phyloP scores from a whole-genome alignment of 2,113 vertebrate genomes.

The Prionailurus viverrinus region DNA sequence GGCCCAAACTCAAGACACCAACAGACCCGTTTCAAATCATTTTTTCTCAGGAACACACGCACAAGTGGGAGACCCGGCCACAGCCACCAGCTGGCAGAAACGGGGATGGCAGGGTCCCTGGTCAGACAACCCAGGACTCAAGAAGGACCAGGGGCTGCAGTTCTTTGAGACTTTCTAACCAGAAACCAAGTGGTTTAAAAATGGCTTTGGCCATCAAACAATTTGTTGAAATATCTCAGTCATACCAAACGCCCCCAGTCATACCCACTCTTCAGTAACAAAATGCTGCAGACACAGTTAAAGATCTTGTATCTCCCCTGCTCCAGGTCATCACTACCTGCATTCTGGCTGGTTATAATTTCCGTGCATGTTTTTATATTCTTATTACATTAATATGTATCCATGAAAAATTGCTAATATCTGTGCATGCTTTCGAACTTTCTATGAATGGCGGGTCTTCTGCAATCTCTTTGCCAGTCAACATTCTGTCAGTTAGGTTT shows the following conservation, averaged over 20 bases:
- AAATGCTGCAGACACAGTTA: neutral
- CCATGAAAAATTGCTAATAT: neutral
- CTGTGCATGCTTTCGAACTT: neutral
- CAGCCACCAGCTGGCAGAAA: neutral
- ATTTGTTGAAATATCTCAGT: neutral
- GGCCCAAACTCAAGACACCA: neutral
- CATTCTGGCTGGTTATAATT: neutral
- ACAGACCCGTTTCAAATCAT: neutral
- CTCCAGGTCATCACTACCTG: neutral
- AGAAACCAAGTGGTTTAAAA: neutral
- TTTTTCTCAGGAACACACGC: neutral
- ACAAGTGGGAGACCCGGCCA: rapidly evolving
- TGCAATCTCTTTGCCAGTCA: neutral
- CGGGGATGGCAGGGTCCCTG: rapidly evolving
- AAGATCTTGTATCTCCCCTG: neutral
- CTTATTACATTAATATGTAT: neutral
- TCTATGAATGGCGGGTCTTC: neutral
- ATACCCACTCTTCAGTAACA: neutral
- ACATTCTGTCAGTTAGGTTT: neutral
- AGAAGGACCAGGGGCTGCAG: neutral
- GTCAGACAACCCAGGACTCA: neutral
- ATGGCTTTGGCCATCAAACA: neutral
- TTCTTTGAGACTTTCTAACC: neutral
- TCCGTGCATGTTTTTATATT: neutral
- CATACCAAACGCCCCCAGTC: neutral